phyloP scores from a whole-genome alignment of 2,797 vertebrate species.

The Semotilus atromaculatus region DNA sequence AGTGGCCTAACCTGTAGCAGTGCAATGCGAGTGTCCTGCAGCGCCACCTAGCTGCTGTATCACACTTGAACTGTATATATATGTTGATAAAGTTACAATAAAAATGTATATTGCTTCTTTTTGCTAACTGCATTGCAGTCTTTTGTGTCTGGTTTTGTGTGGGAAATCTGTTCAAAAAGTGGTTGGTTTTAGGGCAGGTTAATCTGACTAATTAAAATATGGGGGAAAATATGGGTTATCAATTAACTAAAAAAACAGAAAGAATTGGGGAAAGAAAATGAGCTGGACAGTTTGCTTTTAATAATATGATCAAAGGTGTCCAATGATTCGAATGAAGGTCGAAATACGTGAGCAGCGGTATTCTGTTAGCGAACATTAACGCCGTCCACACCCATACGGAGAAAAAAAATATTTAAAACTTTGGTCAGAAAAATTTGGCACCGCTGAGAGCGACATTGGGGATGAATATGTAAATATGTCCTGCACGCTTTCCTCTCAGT shows the following conservation, averaged over 20 bases:
- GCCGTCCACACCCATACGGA: too few species aligned
- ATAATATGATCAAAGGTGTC: neutral
- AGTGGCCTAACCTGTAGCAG: conserved; percentile 75
- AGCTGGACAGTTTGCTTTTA: neutral
- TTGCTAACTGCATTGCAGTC: conserved; percentile 25
- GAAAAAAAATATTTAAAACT: too few species aligned
- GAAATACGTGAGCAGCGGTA: too few species aligned
- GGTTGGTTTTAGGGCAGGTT: neutral
- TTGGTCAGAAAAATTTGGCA: too few species aligned
- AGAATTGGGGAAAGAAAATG: neutral
- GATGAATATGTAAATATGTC: too few species aligned
- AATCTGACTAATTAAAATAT: neutral
- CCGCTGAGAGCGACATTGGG: too few species aligned
- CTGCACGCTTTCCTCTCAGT: too few species aligned
- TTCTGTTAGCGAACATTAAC: too few species aligned
- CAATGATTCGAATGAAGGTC: too few species aligned
- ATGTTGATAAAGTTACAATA: conserved; percentile 79
- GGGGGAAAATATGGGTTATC: too few species aligned
- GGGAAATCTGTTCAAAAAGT: neutral
- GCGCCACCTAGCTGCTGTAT: conserved; percentile 74
- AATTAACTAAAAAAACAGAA: neutral
- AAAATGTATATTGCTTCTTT: conserved; percentile 79
- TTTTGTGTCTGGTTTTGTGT: conserved; percentile 15
- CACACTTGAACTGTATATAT: conserved; percentile 74
- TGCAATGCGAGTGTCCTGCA: conserved; percentile 75